Conservation (phyloP, 2,888 invertebrate species). For the Dichetophora obliterata region DNA sequence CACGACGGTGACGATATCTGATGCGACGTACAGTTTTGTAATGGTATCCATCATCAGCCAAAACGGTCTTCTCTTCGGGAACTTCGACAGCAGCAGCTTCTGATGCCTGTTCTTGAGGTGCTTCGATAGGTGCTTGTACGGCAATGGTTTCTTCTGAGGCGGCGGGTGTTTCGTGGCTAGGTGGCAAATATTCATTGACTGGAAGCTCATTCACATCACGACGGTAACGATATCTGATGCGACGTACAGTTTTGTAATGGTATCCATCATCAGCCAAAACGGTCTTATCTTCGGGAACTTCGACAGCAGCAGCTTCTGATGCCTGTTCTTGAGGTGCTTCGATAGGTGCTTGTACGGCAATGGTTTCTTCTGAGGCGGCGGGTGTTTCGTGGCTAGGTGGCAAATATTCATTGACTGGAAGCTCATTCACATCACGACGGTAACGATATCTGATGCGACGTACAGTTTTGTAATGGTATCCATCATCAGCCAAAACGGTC, state of each 20-base stretch:
- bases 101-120: slow-evolving; percentile 50
- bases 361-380: slow-evolving; percentile 51
- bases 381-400: slow-evolving; percentile 44
- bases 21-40: slow-evolving; percentile 50
- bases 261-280: slow-evolving; percentile 47
- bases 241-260: slow-evolving; percentile 52
- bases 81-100: slow-evolving; percentile 30
- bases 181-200: slow-evolving; percentile 56
- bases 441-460: slow-evolving; percentile 45
- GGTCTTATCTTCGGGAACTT: slow-evolving; percentile 34
- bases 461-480: slow-evolving; percentile 53
- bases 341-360: slow-evolving; percentile 47
- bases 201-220: slow-evolving; percentile 56
- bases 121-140: slow-evolving; percentile 38
- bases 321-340: slow-evolving; percentile 48
- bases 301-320: slow-evolving; percentile 19
- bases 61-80: slow-evolving; percentile 36
- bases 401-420: slow-evolving; percentile 54
- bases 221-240: slow-evolving; percentile 47
- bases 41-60: slow-evolving; percentile 48
- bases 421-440: slow-evolving; percentile 52
- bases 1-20: slow-evolving; percentile 47
- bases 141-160: slow-evolving; percentile 40
- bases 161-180: slow-evolving; percentile 47
- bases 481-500: slow-evolving; percentile 45